phyloP scores from a whole-genome alignment of 2,113 vertebrate species.

The Lonchura striata region DNA sequence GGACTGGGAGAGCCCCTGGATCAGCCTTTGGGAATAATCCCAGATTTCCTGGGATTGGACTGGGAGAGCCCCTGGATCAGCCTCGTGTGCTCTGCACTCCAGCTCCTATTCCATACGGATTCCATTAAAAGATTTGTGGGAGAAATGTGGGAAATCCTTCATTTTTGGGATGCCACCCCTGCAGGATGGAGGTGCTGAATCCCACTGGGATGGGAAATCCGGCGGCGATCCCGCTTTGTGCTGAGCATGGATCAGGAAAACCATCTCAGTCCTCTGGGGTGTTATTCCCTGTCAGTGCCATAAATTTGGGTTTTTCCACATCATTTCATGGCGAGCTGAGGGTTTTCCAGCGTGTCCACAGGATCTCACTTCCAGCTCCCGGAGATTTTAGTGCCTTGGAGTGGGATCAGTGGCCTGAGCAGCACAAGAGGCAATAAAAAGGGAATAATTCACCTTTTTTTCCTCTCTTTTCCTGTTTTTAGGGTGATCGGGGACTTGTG shows the following conservation, averaged over 20 bases:
- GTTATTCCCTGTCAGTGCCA: neutral
- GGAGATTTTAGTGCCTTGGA: neutral
- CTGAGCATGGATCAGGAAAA: neutral
- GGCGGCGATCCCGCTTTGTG: neutral
- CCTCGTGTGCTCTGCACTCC: fast-evolving
- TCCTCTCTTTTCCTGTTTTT: neutral
- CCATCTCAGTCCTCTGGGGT: neutral
- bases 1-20: neutral
- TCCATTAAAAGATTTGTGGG: neutral
- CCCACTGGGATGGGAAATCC: neutral
- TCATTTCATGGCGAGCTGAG: neutral
- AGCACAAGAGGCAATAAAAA: neutral
- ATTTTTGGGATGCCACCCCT: neutral
- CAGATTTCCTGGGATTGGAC: too few relatives aligned
- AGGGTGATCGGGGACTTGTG: slow-evolving; percentile 81
- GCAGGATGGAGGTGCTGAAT: neutral
- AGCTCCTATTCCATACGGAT: fast-evolving
- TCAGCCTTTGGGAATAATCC: neutral
- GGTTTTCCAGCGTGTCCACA: neutral
- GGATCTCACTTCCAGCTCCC: neutral
- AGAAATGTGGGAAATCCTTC: neutral
- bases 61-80: neutral
- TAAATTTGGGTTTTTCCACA: neutral
- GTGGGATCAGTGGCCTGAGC: neutral
- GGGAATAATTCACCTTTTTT: neutral